Base-by-base conservation (phyloP, 2,113 vertebrate genomes). In the Anarhynchus alexandrinus region DNA sequence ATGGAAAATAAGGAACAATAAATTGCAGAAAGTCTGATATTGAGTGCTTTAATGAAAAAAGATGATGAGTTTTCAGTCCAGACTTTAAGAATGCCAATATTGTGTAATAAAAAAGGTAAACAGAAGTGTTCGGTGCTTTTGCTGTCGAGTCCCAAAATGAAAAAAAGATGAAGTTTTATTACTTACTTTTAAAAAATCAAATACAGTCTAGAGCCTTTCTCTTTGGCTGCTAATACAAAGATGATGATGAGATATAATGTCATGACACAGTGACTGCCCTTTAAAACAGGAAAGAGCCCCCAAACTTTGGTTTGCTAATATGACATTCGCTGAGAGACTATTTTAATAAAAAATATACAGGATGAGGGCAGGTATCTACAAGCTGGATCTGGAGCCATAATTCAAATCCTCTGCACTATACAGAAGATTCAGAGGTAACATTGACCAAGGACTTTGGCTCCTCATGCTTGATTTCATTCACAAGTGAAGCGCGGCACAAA, bases 41-140 rank as follows among this genome's bases (percentile, higher is more conserved):
- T 82, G 83, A 92, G 45, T n/a, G 86, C 36, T 94, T 69, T 58
- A 95, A 80, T 95, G 84, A 94, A 90, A 93, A 95, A 85, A 80
- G 52, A 85, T 88, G 7, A 78, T 72, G 89, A 73, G 58, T 72
- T 96, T 95, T 90, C 51, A 91, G 89, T 72, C 70, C 93, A 93
- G 73, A 61, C 47, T 93, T 90, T 42, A 82, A 55, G 49, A 82
- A 94, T 92, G 66, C 74, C 94, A 93, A 43, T 80, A 77, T 4
- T 74, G 8, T 77, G 59, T 59, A 86, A 93, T 88, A 85, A 96
- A 88, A 82, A 69, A 78, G 57, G 80, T 95, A 91, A 95, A 96
- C 87, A 97, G 71, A 88, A 94, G 17, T 66, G 58, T 81, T 90
- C 40, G 7, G 59, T 43, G 54, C 38, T 91, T 94, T 91, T 89